Base-by-base conservation (phyloP, 2,888 invertebrate species). In the Polyommatus iphigenia region DNA sequence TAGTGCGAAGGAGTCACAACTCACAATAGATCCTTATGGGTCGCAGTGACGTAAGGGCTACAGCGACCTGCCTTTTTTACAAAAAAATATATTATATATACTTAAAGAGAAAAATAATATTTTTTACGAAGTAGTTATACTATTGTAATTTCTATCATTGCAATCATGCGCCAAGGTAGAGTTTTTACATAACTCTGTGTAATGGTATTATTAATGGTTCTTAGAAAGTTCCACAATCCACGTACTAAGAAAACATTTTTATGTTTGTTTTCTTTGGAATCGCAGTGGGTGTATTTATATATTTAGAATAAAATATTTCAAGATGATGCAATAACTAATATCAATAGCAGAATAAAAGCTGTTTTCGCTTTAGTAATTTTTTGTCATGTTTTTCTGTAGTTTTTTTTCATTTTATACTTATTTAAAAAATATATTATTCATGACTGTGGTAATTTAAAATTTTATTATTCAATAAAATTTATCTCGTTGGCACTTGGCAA, bases 201-300 rank as follows among this genome's bases (percentile, higher is more conserved):
- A 71, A 71, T 71, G 71, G 36, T 71, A 18, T 71, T 71, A 36
- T 36, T 71, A 71, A 71, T 71, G 71, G n/a, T 36, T 71, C 24
- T 36, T 36, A 71, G 71, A 71, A 36, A 71, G 32, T 71, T 36
- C 32, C 24, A 24, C 24, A 24, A 24, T 24, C 24, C 24, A 62
- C 62, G 24, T 62, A 62, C 8, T 71, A 36, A n/a, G 71, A 32
- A 71, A 71, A 36, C 18, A 36, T 36, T 36, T 36, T 10, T 36
- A 20, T 36, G 36, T 36, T 36, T 18, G 32, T 36, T 36, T 15
- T 71, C 36, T 71, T 36, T 36, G 71, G 18, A 71, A 36, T 36
- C 13, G 24, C 59, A 62, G 24, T 24, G 62, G 62, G 13, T 24
- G 1, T 10, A 2, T 1, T 24, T 24, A 20, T 8, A 18, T 24